Evolutionary conservation across 2,113 vertebrate genomes (phyloP).

Genomic region (Malurus elegans): DNA sequence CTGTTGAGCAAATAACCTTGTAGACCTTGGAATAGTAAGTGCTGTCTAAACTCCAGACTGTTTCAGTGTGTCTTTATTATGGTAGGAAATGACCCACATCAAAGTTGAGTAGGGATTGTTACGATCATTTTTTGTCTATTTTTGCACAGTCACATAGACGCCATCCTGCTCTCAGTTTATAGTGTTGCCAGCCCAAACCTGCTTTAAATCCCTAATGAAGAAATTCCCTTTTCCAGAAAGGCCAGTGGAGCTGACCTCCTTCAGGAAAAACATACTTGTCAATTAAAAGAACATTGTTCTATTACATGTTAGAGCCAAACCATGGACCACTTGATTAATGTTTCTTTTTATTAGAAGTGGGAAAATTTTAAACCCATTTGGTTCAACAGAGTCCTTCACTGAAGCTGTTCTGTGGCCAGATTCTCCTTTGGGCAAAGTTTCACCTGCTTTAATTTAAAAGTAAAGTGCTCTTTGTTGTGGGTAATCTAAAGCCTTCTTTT

Average conservation of each 20-base stretch:
- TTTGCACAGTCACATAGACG: background rate
- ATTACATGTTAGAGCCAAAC: background rate
- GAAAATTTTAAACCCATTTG: background rate
- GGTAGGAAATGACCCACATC: background rate
- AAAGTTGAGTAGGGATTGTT: background rate
- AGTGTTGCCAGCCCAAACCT: background rate
- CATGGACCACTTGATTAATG: background rate
- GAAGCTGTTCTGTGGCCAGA: background rate
- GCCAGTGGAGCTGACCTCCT: background rate
- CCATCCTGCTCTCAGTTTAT: background rate
- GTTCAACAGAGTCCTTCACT: background rate
- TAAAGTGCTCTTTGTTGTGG: background rate
- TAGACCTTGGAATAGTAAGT: background rate
- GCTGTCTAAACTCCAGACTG: background rate
- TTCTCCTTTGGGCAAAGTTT: background rate
- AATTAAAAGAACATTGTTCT: conserved; percentile 6
- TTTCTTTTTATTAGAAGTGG: background rate
- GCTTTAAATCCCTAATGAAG: conserved; percentile 1
- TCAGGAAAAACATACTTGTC: conserved; percentile 7
- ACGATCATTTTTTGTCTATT: background rate
- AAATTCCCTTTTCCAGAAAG: background rate
- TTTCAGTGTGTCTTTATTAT: background rate
- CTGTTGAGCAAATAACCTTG: background rate
- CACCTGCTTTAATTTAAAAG: background rate
- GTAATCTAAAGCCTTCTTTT: background rate